Percentiles rank a stretch among this genome's conserved stretches.
Conservation (phyloP, 2,888 invertebrate species). For the Ormyrus labotus region DNA sequence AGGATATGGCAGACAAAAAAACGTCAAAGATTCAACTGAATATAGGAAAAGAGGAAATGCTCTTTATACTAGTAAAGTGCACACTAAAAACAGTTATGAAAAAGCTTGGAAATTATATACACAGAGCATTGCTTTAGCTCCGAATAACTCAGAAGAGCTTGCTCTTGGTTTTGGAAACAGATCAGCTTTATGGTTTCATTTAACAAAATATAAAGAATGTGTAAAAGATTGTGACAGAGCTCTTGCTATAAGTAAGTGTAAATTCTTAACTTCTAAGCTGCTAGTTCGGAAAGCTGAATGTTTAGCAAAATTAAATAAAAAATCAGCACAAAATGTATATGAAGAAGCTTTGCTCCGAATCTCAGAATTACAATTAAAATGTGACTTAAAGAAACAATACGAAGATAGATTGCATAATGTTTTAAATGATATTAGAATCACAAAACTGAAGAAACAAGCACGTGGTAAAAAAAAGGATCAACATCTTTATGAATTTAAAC, state of each 20-base stretch:
- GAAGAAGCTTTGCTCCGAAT: not conserved
- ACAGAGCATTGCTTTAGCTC: constrained; percentile 81
- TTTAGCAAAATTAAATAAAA: constrained; percentile 49
- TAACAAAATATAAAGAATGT: constrained; percentile 82
- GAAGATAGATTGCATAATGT: not conserved
- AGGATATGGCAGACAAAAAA: too few species aligned
- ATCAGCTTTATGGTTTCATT: constrained; percentile 84
- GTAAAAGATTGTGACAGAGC: constrained; percentile 83
- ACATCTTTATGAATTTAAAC: not conserved
- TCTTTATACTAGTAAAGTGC: constrained; percentile 73
- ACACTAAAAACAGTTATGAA: constrained; percentile 47
- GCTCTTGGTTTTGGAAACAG: constrained; percentile 85
- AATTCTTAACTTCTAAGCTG: constrained; percentile 80
- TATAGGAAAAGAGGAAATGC: constrained; percentile 77
- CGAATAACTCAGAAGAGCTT: constrained; percentile 78
- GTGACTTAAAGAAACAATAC: not conserved
- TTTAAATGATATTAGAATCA: not conserved
- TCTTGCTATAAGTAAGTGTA: constrained; percentile 72
- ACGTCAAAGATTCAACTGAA: not conserved
- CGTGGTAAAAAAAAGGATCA: not conserved
- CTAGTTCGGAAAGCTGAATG: constrained; percentile 79
- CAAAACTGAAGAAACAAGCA: not conserved
- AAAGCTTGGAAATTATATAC: constrained; percentile 78
- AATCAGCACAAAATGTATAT: not conserved
- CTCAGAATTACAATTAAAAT: not conserved